Evolutionary conservation across 1,140 invertebrate species (phyloP), one percentile per base, ranked within the genome.

Genomic region (Mya arenaria): DNA sequence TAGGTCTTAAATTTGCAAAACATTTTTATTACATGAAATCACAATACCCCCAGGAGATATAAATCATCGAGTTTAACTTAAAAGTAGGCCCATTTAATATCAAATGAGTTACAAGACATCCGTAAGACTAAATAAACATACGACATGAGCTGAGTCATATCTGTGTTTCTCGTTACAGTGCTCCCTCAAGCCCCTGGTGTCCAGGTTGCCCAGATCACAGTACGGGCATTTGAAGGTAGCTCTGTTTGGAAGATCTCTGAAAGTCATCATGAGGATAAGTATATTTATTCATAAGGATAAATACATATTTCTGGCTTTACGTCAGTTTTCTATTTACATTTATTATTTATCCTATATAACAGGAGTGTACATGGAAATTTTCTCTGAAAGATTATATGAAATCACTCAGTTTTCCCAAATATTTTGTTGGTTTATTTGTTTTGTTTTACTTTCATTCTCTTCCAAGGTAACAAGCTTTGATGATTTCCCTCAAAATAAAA

Each of bases 81-180:
- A 60, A 19, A 60, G 10, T 6, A 34, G 10, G 34, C 36, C 19
- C 10, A 15, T 60, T 25, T n/a, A 36, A 75, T n/a, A 15, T 4
- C 4, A n/a, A n/a, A n/a, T n/a, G n/a, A n/a, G n/a, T n/a, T n/a
- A n/a, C n/a, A n/a, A n/a, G n/a, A n/a, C n/a, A n/a, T n/a, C n/a
- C n/a, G n/a, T n/a, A n/a, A n/a, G n/a, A n/a, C 58, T 8, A 6
- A 36, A 39, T 63, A 1, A 37, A 87, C 89, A 86, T 82, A 91
- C 90, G 30, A 91, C 87, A 71, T 82, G 78, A n/a, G 62, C 52
- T 25, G 73, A 28, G 37, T 82, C 83, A n/a, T 83, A 44, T 17
- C 34, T 30, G 69, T 91, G 91, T 0, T 69, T 19, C 28, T 84
- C 62, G 36, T 89, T 90, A 85, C 90, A 91, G 63, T 92, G 91